Evolutionary conservation across 2,888 invertebrate species (phyloP).

Genomic region (Strigamia transsilvanica): DNA sequence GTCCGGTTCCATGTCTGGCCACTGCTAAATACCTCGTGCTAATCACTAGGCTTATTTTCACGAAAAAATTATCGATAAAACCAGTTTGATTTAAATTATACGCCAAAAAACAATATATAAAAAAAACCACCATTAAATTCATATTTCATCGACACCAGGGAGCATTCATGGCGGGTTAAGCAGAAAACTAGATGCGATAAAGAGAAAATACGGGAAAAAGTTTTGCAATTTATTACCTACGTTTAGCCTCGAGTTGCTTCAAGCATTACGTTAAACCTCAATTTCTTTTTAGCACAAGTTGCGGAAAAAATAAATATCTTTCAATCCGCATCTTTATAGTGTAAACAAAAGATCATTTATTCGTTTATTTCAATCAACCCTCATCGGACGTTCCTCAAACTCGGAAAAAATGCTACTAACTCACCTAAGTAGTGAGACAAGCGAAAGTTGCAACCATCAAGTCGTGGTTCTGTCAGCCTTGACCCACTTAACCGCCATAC

Average conservation of each 20-base stretch:
- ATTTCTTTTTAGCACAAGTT: background rate
- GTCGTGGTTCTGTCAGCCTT: constrained; percentile 46
- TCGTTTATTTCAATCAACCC: background rate
- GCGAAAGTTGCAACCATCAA: constrained; percentile 43
- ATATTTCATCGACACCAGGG: background rate
- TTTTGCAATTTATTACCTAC: background rate
- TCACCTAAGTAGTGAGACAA: constrained; percentile 32
- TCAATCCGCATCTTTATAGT: too few relatives aligned
- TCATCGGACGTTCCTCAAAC: too few relatives aligned
- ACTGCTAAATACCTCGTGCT: too few relatives aligned
- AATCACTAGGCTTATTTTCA: too few relatives aligned
- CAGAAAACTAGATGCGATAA: background rate
- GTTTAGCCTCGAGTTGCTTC: background rate
- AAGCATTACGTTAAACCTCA: background rate
- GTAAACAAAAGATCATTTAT: too few relatives aligned
- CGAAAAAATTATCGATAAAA: too few relatives aligned
- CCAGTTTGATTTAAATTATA: too few relatives aligned
- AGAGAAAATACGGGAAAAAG: background rate
- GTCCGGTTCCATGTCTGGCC: too few relatives aligned
- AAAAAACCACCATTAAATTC: background rate
- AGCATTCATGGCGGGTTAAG: background rate
- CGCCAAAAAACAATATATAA: background rate
- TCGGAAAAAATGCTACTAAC: background rate
- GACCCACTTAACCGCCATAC: constrained; percentile 46
- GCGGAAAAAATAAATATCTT: background rate